Percentiles rank a stretch among this genome's conserved stretches.
Conservation (phyloP, 2,888 invertebrate genomes). For the Thalpophila matura region DNA sequence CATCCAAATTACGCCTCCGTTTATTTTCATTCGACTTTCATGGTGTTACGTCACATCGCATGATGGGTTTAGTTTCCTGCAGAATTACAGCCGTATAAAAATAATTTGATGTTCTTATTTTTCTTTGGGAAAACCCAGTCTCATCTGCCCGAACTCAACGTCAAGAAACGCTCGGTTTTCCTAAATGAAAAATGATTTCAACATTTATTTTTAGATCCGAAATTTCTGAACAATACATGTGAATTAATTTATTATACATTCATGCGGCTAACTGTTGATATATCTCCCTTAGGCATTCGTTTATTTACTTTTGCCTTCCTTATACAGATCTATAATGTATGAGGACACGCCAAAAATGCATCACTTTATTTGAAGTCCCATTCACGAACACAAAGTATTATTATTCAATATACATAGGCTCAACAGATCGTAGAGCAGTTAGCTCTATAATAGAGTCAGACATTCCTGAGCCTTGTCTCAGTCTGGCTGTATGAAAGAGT, state of each 20-base stretch:
- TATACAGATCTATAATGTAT: too few relatives aligned
- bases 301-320: too few relatives aligned
- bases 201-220: neutral
- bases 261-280: too few relatives aligned
- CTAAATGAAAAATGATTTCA: neutral
- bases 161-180: neutral
- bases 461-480: constrained; percentile 46
- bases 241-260: neutral
- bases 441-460: constrained; percentile 24
- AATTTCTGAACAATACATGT: neutral
- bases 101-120: constrained; percentile 14
- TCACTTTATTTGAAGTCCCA: neutral
- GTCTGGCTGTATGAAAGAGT: constrained; percentile 48
- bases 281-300: too few relatives aligned
- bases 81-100: constrained; percentile 1
- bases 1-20: constrained; percentile 50
- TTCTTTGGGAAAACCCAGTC: neutral
- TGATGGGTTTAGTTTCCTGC: constrained; percentile 20
- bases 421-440: neutral
- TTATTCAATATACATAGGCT: neutral
- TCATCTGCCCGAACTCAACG: neutral
- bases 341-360: too few relatives aligned
- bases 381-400: neutral
- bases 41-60: constrained; percentile 36
- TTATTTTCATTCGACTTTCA: constrained; percentile 60